Percentiles rank a stretch among this genome's conserved stretches.
phyloP scores from a whole-genome alignment of 2,113 vertebrate species.

The Egretta garzetta region DNA sequence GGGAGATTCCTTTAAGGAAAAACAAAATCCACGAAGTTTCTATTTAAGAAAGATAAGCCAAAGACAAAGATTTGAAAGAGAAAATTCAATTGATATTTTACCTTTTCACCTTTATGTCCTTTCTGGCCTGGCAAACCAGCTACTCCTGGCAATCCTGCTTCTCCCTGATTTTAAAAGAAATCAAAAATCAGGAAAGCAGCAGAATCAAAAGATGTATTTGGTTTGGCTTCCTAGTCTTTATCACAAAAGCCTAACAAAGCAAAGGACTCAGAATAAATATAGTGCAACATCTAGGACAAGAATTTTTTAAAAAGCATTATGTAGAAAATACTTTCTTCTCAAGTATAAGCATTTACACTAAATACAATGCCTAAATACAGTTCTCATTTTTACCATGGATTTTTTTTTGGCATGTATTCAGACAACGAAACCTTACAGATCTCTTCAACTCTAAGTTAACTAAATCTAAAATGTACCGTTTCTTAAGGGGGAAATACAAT shows the following conservation, averaged over 20 bases:
- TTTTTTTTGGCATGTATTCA: background rate
- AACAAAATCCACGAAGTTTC: background rate
- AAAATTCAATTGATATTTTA: conserved; percentile 45
- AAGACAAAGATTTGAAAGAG: background rate
- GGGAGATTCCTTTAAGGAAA: background rate
- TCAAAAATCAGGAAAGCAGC: background rate
- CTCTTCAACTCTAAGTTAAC: background rate
- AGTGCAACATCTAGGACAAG: background rate
- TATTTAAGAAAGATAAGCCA: background rate
- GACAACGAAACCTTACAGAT: background rate
- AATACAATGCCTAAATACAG: background rate
- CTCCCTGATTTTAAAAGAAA: conserved; percentile 79
- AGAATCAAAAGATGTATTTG: background rate
- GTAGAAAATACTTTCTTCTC: background rate
- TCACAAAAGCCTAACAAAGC: background rate
- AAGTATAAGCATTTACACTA: background rate
- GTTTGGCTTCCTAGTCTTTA: background rate
- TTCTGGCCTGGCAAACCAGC: conserved; percentile 81
- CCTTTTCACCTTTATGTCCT: conserved; percentile 84
- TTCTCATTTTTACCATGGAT: background rate
- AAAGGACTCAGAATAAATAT: background rate
- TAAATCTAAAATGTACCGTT: background rate
- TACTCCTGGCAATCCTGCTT: conserved; percentile 79
- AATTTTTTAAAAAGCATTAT: background rate
- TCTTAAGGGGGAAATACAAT: background rate